Evolutionary conservation across 2,113 vertebrate genomes (phyloP).

Genomic region (Archocentrus centrarchus): DNA sequence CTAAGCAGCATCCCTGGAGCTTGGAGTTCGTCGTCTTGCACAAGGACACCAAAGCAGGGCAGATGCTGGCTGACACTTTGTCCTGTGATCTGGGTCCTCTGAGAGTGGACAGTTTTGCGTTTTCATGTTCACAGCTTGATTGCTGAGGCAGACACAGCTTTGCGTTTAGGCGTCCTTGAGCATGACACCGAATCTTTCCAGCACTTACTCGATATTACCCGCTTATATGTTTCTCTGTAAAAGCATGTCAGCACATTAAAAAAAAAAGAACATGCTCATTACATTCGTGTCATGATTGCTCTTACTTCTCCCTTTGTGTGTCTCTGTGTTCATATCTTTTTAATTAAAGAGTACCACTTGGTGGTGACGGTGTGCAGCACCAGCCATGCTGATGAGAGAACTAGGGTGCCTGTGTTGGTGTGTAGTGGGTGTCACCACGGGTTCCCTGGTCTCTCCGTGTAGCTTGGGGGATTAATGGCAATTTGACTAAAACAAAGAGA

Average conservation of each 20-base stretch:
- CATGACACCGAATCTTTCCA: background rate
- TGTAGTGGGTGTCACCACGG: constrained; percentile 11
- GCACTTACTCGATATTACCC: background rate
- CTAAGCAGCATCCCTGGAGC: constrained; percentile 24
- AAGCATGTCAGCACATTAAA: background rate
- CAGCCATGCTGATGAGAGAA: constrained; percentile 46
- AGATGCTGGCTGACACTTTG: constrained; percentile 31
- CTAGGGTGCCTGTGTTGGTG: background rate
- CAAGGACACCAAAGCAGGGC: constrained; percentile 50
- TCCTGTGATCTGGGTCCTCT: constrained; percentile 9
- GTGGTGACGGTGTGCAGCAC: constrained; percentile 4
- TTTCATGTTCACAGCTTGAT: constrained; percentile 16
- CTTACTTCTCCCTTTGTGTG: constrained; percentile 6
- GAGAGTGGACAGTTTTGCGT: constrained; percentile 21
- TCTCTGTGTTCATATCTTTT: constrained; percentile 33
- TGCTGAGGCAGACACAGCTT: background rate
- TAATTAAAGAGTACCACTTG: constrained; percentile 57
- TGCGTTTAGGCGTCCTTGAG: constrained; percentile 9
- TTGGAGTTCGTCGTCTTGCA: constrained; percentile 37
- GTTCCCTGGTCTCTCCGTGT: background rate
- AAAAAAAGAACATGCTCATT: constrained; percentile 6
- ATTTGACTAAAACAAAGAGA: constrained; percentile 76
- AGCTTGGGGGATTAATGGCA: constrained; percentile 69
- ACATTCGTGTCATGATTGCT: constrained; percentile 18
- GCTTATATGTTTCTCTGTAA: background rate